Percentiles rank a stretch among this genome's conserved stretches.
Evolutionary conservation across 2,888 invertebrate genomes (phyloP).

Genomic region (Julus scanicus): DNA sequence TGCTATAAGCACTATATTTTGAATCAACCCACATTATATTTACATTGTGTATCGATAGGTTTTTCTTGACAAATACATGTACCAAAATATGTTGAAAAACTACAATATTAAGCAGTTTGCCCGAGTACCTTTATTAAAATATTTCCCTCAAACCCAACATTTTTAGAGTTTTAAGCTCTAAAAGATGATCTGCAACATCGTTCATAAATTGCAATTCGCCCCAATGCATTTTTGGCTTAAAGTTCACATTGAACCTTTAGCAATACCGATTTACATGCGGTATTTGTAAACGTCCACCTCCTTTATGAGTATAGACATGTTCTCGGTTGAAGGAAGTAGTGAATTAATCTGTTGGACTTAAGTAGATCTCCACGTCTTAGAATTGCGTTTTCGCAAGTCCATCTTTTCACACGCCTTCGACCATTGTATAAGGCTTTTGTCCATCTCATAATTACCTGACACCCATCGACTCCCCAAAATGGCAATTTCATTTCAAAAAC

Average conservation of each 20-base stretch:
- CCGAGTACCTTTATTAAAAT: no score
- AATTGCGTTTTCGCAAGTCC: not conserved
- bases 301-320: not conserved
- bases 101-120: no score
- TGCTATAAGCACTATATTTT: not conserved
- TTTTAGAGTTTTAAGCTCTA: not conserved
- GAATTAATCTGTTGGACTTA: constrained; percentile 1
- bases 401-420: not conserved
- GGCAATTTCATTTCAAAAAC: not conserved
- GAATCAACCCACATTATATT: not conserved
- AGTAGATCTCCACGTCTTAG: not conserved
- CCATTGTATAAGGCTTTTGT: not conserved
- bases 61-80: no score
- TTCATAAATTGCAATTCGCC: not conserved
- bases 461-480: not conserved
- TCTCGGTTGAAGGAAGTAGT: not conserved
- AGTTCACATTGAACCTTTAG: not conserved
- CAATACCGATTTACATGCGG: not conserved
- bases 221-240: not conserved
- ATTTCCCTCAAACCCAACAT: no score
- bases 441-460: not conserved
- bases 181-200: not conserved
- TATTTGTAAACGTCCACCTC: not conserved
- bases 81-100: no score
- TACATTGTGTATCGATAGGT: no score